Evolutionary conservation across 35 echinoderm and acorn worm species (phyloP), one percentile per base, ranked within the genome.

Genomic region (Hemicentrotus pulcherrimus): DNA sequence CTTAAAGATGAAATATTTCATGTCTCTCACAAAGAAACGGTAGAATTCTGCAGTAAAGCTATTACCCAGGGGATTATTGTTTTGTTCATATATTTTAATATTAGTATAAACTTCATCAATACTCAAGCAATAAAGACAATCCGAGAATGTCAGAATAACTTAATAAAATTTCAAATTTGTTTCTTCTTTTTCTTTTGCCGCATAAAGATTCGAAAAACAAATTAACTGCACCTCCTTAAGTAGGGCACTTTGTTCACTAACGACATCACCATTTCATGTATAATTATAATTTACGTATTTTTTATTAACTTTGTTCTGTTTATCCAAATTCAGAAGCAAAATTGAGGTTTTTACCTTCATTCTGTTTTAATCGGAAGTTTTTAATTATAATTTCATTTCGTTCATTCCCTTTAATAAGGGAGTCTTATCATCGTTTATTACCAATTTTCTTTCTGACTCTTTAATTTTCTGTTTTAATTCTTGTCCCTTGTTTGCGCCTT

Each of bases 221-320:
- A 31, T 95, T n/a, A 59, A 94, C n/a, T n/a, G 92, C 24, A 95
- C 50, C 92, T 89, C 46, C 55, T 45, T 96, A 31, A 50, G 52
- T 85, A 94, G 45, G 19, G 48, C 89, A 28, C 32, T 28, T 9
- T 86, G 10, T 31, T 86, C 85, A 15, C 85, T 30, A 31, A 86
- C 24, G 32, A 86, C 22, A 86, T 86, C n/a, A 8, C 86, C 2
- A 6, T 6, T 33, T 30, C 3, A 41, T 41, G 35, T 30, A 0
- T 19, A 1, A 8, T 2, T 9, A 30, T 86, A 19, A 86, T 86
- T 86, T 30, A 86, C 1, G 10, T n/a, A 86, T 86, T 35, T 31
- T 94, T 92, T 97, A 46, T 93, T 91, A 12, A 95, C 91, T 58
- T 19, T 95, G 86, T 96, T 96, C 45, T 35, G 19, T 50, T 96